These are phyloP conservation scores for Lateolabrax maculatus DNA, from an alignment of 2,797 vertebrate genomes.

Conservation along the genomic window DNA sequence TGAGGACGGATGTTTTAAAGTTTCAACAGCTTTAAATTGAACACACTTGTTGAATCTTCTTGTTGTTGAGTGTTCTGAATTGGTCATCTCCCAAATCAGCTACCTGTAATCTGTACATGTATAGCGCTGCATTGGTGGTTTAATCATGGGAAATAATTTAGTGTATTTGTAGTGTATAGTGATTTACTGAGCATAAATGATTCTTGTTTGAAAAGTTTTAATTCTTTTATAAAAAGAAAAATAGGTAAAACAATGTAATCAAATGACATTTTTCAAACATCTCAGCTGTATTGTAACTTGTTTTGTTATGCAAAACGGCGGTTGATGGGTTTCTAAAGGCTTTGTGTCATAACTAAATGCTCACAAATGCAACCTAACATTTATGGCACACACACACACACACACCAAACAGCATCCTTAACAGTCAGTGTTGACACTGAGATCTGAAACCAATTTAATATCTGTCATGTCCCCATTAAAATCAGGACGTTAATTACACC, in stretches of 20 bases:
- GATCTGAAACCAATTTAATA: conserved; percentile 87
- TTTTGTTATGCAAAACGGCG: conserved; percentile 12
- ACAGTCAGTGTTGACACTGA: conserved; percentile 62
- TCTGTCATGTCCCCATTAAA: conserved; percentile 88
- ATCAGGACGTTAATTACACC: conserved; percentile 87
- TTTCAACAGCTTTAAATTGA: conserved; percentile 58
- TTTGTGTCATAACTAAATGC: conserved; percentile 31
- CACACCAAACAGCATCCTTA: conserved; percentile 27
- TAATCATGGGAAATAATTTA: neutral
- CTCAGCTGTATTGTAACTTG: conserved; percentile 14
- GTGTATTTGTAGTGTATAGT: neutral
- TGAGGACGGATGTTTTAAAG: conserved; percentile 51
- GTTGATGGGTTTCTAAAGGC: conserved; percentile 34
- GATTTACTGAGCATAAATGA: neutral
- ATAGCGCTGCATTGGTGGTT: neutral
- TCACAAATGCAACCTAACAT: conserved; percentile 24
- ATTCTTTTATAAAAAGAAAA: neutral
- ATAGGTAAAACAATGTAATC: neutral
- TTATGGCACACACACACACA: neutral
- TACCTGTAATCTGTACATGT: neutral
- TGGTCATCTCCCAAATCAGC: conserved; percentile 10
- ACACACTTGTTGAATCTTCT: conserved; percentile 52
- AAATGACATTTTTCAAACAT: neutral
- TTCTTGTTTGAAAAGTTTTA: conserved; percentile 2
- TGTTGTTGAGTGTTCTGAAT: conserved; percentile 4